Conservation (phyloP, 2,113 vertebrate species). For the Etia nguti region DNA sequence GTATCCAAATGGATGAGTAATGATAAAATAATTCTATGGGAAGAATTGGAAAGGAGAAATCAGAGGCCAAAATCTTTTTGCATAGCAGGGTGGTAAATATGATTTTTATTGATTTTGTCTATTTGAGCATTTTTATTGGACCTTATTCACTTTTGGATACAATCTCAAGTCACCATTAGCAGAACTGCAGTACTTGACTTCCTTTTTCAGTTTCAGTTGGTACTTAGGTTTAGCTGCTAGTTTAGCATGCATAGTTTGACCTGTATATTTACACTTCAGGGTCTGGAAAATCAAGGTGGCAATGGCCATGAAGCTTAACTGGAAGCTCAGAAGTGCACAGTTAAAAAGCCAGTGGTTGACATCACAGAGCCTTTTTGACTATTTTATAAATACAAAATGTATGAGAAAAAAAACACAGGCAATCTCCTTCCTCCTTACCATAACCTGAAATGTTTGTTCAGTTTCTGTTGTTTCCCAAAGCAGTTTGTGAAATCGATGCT, state of each 20-base stretch:
- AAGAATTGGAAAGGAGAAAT: background rate
- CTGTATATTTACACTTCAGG: background rate
- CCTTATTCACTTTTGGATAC: background rate
- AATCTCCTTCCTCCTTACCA: background rate
- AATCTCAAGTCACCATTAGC: background rate
- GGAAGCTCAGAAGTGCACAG: background rate
- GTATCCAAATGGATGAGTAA: background rate
- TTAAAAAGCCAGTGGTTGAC: background rate
- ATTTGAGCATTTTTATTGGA: background rate
- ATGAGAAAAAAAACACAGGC: background rate
- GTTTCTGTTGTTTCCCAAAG: background rate
- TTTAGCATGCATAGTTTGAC: background rate
- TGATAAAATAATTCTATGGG: background rate
- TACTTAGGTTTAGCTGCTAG: background rate
- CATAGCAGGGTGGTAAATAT: rapidly evolving
- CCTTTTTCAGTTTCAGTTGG: background rate
- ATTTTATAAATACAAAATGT: background rate
- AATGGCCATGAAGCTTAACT: rapidly evolving
- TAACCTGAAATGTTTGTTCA: background rate
- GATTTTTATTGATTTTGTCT: background rate
- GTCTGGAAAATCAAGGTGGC: background rate
- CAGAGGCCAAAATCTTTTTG: background rate
- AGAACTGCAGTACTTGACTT: background rate
- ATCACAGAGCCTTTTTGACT: background rate
- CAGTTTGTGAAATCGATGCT: background rate